Base-by-base conservation (phyloP, 2,888 invertebrate genomes). In the Neoscelio sp. region DNA sequence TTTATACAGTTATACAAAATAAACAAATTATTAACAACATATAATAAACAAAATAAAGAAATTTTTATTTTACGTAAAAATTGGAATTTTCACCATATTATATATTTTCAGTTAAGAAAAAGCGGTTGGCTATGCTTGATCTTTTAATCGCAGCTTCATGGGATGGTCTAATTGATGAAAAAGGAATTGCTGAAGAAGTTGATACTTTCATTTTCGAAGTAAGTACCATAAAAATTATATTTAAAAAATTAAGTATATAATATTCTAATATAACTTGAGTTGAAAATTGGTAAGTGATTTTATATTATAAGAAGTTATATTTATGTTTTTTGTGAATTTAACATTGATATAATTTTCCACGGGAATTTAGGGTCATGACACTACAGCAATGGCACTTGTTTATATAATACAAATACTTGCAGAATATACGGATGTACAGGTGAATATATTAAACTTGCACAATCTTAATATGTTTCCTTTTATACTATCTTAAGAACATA, bases 191-290 rank as follows among this genome's bases (percentile, higher is more conserved):
- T 6, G 84, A 84, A 80, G 84, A 84, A 77, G 83, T 84, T 3
- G 81, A 83, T 50, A 84, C 84, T 10, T 84, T 84, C 52, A 73
- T 82, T 17, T 85, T 85, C 52, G 85, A 83, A 70, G 85, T 85
- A 30, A 65, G 46, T 67, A n/a, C n/a, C n/a, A n/a, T 28, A 26
- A 26, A 26, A 10, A 8, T 10, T 2, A 1, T 10, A 4, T 18
- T n/a, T 18, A 46, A 46, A 26, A 46, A 2, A 23, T 0, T 6
- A 2, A 30, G 13, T 33, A 30, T 44, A 7, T 30, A 17, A 28
- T 23, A 17, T 7, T 42, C 2, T 26, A 26, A 1, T 38, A n/a
- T n/a, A n/a, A n/a, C n/a, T n/a, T n/a, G n/a, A n/a, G n/a, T n/a
- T n/a, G n/a, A n/a, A n/a, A n/a, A n/a, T n/a, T n/a, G n/a, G n/a